Conservation (phyloP, 2,888 invertebrate species). For the Drosophila anceps region DNA sequence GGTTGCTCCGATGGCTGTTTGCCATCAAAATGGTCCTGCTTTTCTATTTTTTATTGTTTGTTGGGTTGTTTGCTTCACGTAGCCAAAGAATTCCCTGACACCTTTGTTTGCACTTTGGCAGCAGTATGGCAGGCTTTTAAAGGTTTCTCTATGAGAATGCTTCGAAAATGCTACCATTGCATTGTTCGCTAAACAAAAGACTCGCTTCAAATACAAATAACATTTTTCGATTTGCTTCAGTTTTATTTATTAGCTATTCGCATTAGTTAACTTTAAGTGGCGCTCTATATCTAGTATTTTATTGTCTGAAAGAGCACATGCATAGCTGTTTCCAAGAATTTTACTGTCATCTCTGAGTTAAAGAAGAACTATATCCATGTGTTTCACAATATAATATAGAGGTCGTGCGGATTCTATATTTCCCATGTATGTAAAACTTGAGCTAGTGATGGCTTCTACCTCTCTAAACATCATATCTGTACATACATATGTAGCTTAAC, state of each 20-base stretch:
- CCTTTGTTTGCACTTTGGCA: constrained; percentile 42
- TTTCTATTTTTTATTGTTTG: constrained; percentile 36
- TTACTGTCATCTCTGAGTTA: too few species aligned
- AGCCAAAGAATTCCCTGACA: constrained; percentile 59
- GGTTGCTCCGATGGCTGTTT: constrained; percentile 59
- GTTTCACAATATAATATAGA: too few species aligned
- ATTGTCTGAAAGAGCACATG: constrained; percentile 6
- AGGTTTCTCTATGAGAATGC: constrained; percentile 5
- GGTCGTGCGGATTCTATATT: too few species aligned
- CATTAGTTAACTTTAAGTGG: neutral
- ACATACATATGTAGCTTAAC: too few species aligned
- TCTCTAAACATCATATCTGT: neutral
- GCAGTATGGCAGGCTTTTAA: constrained; percentile 18
- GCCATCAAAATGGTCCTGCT: constrained; percentile 49
- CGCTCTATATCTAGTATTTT: neutral
- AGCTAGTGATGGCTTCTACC: too few species aligned
- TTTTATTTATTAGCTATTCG: constrained; percentile 52
- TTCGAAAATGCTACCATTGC: constrained; percentile 48
- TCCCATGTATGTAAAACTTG: too few species aligned
- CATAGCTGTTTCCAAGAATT: neutral
- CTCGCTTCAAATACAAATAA: constrained; percentile 43
- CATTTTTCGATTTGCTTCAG: constrained; percentile 46
- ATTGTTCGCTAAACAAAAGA: constrained; percentile 68
- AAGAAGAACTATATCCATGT: too few species aligned
- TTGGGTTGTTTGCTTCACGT: constrained; percentile 53